These are phyloP conservation scores for Lochmaea crataegi DNA, from an alignment of 2,888 invertebrate species.

Conservation along the genomic window DNA sequence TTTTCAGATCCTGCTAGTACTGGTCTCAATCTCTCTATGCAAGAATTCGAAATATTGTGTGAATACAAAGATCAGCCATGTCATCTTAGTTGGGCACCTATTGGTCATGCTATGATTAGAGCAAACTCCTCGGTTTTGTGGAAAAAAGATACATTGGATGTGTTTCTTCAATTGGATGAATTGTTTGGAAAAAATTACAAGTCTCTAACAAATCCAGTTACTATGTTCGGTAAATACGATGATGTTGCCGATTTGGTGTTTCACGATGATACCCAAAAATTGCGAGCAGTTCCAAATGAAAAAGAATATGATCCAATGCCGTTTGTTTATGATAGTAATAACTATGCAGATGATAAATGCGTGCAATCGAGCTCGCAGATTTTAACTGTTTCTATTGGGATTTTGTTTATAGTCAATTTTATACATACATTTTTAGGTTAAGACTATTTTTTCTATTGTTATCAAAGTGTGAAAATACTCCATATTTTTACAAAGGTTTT, in stretches of 20 bases:
- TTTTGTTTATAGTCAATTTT: not conserved
- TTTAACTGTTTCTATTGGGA: not conserved
- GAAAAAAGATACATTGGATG: slow-evolving; percentile 76
- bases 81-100: slow-evolving; percentile 75
- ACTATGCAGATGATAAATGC: slow-evolving; percentile 45
- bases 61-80: slow-evolving; percentile 67
- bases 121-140: slow-evolving; percentile 69
- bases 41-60: slow-evolving; percentile 71
- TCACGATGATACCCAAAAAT: slow-evolving; percentile 67
- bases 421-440: not conserved
- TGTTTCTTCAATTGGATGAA: slow-evolving; percentile 76
- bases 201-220: slow-evolving; percentile 72
- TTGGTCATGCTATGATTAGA: slow-evolving; percentile 75
- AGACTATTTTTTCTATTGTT: not conserved
- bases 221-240: slow-evolving; percentile 78
- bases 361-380: not conserved
- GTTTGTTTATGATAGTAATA: slow-evolving; percentile 50
- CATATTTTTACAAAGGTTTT: slow-evolving; percentile 12
- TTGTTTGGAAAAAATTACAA: slow-evolving; percentile 75
- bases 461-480: slow-evolving; percentile 2
- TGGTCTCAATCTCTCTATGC: slow-evolving; percentile 52
- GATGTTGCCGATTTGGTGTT: slow-evolving; percentile 75
- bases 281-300: slow-evolving; percentile 56
- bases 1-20: slow-evolving; percentile 8
- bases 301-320: slow-evolving; percentile 58